A percentile compares a stretch with the other conserved stretches of the same genome.
Evolutionary conservation across 1,140 invertebrate species (phyloP).

Genomic region (Cataglyphis hispanica): DNA sequence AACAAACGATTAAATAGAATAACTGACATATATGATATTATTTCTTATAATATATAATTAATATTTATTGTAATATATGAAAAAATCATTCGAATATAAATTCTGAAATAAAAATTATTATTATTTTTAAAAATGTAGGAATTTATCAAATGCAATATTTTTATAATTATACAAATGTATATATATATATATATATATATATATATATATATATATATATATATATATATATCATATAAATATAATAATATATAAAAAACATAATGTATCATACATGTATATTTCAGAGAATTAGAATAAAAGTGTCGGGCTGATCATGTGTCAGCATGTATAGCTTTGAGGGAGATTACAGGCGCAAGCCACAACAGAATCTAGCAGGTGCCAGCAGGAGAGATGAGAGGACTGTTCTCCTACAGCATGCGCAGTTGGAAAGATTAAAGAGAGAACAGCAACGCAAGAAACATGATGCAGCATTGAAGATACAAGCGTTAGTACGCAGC

Average conservation of each 20-base stretch:
- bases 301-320: constrained; percentile 51
- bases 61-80: neutral
- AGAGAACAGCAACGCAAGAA: constrained; percentile 92
- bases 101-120: neutral
- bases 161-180: neutral
- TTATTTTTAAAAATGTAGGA: neutral
- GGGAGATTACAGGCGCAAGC: constrained; percentile 95
- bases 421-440: constrained; percentile 94
- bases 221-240: no score
- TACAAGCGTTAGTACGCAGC: constrained; percentile 93
- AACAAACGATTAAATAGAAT: no score
- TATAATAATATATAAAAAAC: no score
- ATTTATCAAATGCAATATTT: neutral
- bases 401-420: constrained; percentile 92
- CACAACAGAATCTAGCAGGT: constrained; percentile 96
- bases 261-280: neutral
- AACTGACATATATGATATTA: neutral
- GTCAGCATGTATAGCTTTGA: constrained; percentile 93
- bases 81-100: neutral
- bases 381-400: constrained; percentile 92
- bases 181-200: no score
- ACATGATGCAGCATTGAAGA: constrained; percentile 90
- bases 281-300: constrained; percentile 41
- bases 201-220: no score
- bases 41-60: neutral